Conservation (phyloP, 2,113 vertebrate genomes). For the Alligator mississippiensis region DNA sequence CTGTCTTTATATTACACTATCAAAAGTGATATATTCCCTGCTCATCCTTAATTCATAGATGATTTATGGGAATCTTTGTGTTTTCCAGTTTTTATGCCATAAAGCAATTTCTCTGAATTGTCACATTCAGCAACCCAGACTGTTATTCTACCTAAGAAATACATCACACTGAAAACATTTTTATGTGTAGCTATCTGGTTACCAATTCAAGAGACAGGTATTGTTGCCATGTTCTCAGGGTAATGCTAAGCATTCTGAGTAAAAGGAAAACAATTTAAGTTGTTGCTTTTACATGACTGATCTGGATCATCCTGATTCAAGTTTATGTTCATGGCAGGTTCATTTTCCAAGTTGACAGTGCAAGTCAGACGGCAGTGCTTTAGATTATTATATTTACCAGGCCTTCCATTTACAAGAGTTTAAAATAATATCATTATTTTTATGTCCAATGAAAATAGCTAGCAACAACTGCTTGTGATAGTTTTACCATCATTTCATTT, state of each 20-base stretch:
- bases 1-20: neutral
- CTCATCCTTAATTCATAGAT: conserved; percentile 20
- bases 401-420: conserved; percentile 1
- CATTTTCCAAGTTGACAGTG: neutral
- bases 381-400: neutral
- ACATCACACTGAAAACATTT: neutral
- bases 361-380: neutral
- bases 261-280: neutral
- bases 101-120: conserved; percentile 8
- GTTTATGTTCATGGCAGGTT: conserved; percentile 12
- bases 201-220: neutral
- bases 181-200: neutral
- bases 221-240: neutral
- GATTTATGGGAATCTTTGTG: neutral
- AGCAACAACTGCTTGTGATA: neutral
- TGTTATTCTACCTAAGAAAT: neutral
- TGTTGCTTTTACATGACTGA: neutral
- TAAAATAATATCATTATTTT: conserved; percentile 28
- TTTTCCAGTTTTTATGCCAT: neutral
- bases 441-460: neutral
- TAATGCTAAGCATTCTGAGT: neutral
- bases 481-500: neutral
- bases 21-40: neutral
- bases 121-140: neutral
- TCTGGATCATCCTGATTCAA: neutral